Percentiles rank a stretch among this genome's conserved stretches.
phyloP scores from a whole-genome alignment of 2,113 vertebrate species.

The Nothocercus julius region DNA sequence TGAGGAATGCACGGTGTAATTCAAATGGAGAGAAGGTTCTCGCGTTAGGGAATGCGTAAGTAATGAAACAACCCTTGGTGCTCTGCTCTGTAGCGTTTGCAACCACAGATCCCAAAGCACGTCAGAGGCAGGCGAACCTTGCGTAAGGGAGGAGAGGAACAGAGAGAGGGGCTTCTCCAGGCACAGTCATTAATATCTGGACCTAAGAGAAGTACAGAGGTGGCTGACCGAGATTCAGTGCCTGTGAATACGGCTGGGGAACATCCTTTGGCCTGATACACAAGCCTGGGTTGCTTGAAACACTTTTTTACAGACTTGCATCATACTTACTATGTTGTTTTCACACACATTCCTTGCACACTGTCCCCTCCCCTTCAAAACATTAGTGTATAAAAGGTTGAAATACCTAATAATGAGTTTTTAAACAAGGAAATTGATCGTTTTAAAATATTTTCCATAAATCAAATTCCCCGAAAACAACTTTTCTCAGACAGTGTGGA shows the following conservation, averaged over 20 bases:
- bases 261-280: background rate
- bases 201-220: background rate
- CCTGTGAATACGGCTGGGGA: background rate
- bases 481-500: background rate
- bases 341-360: background rate
- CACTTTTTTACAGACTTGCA: background rate
- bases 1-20: conserved; percentile 23
- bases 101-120: background rate
- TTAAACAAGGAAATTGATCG: background rate
- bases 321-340: background rate
- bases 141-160: background rate
- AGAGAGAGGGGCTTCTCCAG: background rate
- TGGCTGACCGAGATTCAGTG: background rate
- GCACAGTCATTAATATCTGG: background rate
- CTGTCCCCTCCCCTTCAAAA: background rate
- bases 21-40: background rate
- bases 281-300: background rate
- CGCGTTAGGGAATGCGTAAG: conserved; percentile 18
- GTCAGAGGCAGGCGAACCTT: background rate
- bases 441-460: background rate
- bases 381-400: background rate
- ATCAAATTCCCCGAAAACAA: background rate
- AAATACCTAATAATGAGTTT: background rate
- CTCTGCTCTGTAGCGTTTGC: rapidly evolving
- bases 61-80: background rate